These are phyloP conservation scores for Willowsia nigromaculata DNA, from an alignment of 2,888 invertebrate genomes.

Conservation along the genomic window DNA sequence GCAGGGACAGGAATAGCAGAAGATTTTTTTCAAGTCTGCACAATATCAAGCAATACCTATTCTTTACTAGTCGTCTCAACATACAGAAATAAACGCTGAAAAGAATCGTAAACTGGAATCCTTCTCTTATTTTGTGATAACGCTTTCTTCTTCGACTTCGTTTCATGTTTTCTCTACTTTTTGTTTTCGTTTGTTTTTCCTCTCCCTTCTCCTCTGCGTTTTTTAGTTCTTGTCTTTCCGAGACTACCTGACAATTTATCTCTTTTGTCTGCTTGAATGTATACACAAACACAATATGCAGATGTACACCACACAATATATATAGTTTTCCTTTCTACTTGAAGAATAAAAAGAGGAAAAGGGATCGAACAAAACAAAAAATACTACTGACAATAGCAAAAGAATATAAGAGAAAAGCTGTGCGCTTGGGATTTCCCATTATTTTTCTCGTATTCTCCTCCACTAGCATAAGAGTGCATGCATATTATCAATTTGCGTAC, in stretches of 20 bases:
- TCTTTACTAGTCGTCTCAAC: neutral
- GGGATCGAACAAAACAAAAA: constrained; percentile 35
- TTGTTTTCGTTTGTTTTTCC: constrained; percentile 28
- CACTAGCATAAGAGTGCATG: neutral
- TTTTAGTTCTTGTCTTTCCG: constrained; percentile 32
- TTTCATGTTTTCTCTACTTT: neutral
- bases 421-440: constrained; percentile 25
- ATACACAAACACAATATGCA: neutral
- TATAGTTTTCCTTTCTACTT: neutral
- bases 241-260: constrained; percentile 49
- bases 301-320: neutral
- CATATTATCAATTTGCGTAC: constrained; percentile 23
- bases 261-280: constrained; percentile 3
- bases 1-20: neutral
- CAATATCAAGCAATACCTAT: neutral
- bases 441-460: constrained; percentile 3
- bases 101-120: neutral
- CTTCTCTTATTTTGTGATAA: constrained; percentile 4
- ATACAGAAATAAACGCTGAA: neutral
- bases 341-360: neutral
- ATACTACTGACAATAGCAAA: constrained; percentile 4
- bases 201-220: neutral
- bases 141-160: neutral
- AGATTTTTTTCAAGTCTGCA: neutral
- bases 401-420: constrained; percentile 20